Conservation (phyloP, 2,888 invertebrate genomes). For the Imbricaverruca yamaguchii region DNA sequence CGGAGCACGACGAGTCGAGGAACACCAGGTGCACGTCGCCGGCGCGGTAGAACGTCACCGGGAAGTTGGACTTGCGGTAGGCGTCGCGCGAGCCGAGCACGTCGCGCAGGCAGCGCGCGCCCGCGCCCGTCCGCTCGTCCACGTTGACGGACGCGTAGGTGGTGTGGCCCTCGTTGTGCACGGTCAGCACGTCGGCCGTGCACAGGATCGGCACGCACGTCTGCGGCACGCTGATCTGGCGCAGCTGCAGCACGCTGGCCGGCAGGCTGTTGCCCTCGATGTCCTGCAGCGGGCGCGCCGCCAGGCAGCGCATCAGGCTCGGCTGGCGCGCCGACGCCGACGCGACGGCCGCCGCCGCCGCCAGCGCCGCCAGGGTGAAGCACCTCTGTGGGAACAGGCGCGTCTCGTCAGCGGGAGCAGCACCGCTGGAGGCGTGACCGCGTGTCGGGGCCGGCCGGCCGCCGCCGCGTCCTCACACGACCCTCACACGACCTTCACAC, state of each 20-base stretch:
- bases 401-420: too few relatives aligned
- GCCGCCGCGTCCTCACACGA: too few relatives aligned
- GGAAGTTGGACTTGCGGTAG: conserved; percentile 14
- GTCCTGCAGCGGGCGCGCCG: neutral
- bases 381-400: too few relatives aligned
- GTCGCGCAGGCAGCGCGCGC: neutral
- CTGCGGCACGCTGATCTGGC: conserved; percentile 17
- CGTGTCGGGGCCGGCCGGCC: too few relatives aligned
- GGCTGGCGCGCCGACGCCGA: neutral
- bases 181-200: neutral
- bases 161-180: neutral
- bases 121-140: neutral
- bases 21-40: conserved; percentile 19
- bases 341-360: neutral
- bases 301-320: neutral
- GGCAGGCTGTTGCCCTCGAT: neutral
- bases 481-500: too few relatives aligned
- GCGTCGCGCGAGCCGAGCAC: neutral
- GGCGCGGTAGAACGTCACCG: conserved; percentile 16
- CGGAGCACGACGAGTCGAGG: neutral
- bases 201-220: neutral
- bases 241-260: neutral
- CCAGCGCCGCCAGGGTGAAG: neutral
- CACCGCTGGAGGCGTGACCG: too few relatives aligned
- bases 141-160: conserved; percentile 15